Percentiles rank a stretch among this genome's conserved stretches.
Conservation (phyloP, 2,113 vertebrate species). For the Eptesicus fuscus region DNA sequence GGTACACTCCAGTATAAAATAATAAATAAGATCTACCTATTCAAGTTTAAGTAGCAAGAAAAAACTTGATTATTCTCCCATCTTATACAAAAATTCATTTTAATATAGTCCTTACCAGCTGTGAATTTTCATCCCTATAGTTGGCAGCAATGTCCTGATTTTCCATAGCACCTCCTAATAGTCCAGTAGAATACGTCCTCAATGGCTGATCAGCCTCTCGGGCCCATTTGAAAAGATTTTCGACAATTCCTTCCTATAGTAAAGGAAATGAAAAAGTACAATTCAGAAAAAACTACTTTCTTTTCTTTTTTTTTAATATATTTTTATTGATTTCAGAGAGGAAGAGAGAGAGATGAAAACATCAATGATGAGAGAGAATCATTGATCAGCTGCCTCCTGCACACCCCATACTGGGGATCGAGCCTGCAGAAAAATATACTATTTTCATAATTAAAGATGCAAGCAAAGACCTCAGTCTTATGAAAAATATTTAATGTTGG, state of each 20-base stretch:
- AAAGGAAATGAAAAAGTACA: slow-evolving; percentile 49
- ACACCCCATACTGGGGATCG: too few relatives aligned
- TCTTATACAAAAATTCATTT: not conserved
- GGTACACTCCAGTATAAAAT: not conserved
- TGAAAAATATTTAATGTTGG: not conserved
- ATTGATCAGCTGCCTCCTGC: too few relatives aligned
- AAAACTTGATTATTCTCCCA: not conserved
- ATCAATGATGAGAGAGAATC: too few relatives aligned
- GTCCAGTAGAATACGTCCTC: slow-evolving; percentile 94
- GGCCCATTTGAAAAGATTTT: slow-evolving; percentile 98
- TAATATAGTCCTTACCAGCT: slow-evolving; percentile 84
- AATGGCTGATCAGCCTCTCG: slow-evolving; percentile 95
- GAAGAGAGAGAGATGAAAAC: too few relatives aligned
- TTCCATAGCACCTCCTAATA: slow-evolving; percentile 99
- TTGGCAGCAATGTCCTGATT: slow-evolving; percentile 99
- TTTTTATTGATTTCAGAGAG: too few relatives aligned
- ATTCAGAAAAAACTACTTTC: not conserved
- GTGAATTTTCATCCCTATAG: slow-evolving; percentile 98
- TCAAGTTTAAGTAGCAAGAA: slow-evolving; percentile 20
- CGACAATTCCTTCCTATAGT: slow-evolving; percentile 96
- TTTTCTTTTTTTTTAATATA: too few relatives aligned
- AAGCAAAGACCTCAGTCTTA: slow-evolving; percentile 23
- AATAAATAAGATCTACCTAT: not conserved
- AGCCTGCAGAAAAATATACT: not conserved
- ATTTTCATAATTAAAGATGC: slow-evolving; percentile 34